Evolutionary conservation across 1,140 invertebrate genomes (phyloP), one percentile per base, ranked within the genome.

Genomic region (Drosophila athabasca): DNA sequence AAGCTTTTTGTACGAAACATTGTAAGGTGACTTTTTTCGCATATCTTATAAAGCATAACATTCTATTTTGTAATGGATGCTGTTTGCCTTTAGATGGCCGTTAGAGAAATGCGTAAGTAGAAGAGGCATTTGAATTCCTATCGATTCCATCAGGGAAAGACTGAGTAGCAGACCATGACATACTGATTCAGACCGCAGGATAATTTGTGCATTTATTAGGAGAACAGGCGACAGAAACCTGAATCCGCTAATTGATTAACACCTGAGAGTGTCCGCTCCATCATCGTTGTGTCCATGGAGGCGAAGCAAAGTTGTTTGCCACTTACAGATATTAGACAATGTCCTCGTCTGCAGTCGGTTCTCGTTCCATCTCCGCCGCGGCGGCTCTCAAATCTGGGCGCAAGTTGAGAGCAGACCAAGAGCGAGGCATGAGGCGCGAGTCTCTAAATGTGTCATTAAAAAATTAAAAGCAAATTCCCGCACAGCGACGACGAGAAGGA

Each of bases 391-490:
- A 53, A 64, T 35, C 29, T 60, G 58, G 54, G 41, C 72, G 41
- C 61, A 71, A 66, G 26, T 11, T 39, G 31, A 4, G 43, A 48
- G 29, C 2, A 7, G 17, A 35, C 11, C 35, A 31, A 26, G 24
- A 22, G 41, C 50, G 35, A 44, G 17, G 52, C n/a, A 15, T 11
- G 17, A 24, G 43, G 22, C 52, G 41, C 22, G 17, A 31, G 22
- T 53, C 62, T 69, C 74, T 73, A 71, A 84, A 75, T 76, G 76
- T 68, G 80, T 79, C 81, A 84, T 84, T 84, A 84, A 85, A 84
- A 80, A 85, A 84, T 85, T 84, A 84, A 79, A 85, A 76, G 80
- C 66, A 64, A 83, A 79, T 79, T 72, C 59, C 71, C 57, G 57
- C 61, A 48, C 79, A 81, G 51, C 22, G 48, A 59, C 49, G 53